Evolutionary conservation across 2,797 vertebrate genomes (phyloP).

Genomic region (Rousettus madagascariensis): DNA sequence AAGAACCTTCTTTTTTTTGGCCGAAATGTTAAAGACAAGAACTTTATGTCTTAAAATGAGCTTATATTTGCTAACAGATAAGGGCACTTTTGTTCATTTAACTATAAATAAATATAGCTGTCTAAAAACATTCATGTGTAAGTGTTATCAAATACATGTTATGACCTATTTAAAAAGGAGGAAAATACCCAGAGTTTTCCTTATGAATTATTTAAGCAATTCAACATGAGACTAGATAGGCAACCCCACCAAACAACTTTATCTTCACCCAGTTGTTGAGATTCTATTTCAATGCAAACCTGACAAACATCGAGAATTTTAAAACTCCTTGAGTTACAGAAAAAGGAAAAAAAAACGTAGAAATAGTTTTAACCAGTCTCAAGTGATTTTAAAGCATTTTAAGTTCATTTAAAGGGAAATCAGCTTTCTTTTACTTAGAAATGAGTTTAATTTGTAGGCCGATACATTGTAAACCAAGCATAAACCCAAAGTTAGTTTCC

Average conservation of each 20-base stretch:
- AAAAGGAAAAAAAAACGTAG: background rate
- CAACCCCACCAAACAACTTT: background rate
- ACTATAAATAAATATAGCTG: conserved; percentile 31
- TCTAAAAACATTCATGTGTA: conserved; percentile 48
- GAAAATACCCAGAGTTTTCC: background rate
- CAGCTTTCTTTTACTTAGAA: conserved; percentile 5
- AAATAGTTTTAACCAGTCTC: background rate
- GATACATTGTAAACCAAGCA: background rate
- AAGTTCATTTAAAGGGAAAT: background rate
- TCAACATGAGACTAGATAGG: background rate
- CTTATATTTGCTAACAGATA: background rate
- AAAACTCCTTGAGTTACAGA: background rate
- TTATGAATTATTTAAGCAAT: conserved; percentile 3
- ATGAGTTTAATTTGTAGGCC: conserved; percentile 33
- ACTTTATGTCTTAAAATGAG: background rate
- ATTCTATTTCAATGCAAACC: conserved; percentile 9
- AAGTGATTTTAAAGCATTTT: background rate
- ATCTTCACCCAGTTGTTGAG: background rate
- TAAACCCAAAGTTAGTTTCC: background rate
- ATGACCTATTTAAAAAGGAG: background rate
- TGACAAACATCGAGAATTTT: background rate
- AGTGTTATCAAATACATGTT: background rate
- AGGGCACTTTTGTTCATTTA: background rate
- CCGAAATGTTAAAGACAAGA: background rate
- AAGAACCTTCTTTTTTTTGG: conserved; percentile 2